Conservation (phyloP, 2,888 invertebrate species). For the Keiferia lycopersicella region DNA sequence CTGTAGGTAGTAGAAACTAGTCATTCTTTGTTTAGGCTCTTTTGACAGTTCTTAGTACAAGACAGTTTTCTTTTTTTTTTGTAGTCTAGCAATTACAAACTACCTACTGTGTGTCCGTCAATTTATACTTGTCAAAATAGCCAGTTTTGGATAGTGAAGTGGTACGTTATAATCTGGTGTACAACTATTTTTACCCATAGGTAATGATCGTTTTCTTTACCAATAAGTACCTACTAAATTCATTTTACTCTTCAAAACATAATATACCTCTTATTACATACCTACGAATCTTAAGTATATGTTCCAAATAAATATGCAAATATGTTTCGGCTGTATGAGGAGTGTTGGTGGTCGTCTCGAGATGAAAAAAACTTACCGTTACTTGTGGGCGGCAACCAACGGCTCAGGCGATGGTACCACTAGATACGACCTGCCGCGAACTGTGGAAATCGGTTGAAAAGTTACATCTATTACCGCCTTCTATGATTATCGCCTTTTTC, state of each 20-base stretch:
- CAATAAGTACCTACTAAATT: no score
- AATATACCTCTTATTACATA: conserved; percentile 9
- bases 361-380: conserved; percentile 42
- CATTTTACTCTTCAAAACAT: not conserved
- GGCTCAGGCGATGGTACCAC: conserved; percentile 11
- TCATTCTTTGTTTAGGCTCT: no score
- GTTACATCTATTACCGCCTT: not conserved
- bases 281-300: conserved; percentile 36
- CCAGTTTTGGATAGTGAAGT: no score
- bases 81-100: no score
- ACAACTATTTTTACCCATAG: no score
- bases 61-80: no score
- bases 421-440: conserved; percentile 14
- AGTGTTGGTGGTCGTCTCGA: conserved; percentile 40
- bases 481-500: conserved; percentile 1
- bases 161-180: no score
- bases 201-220: no score
- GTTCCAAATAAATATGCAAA: conserved; percentile 49
- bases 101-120: no score
- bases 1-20: no score
- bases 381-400: conserved; percentile 31
- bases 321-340: conserved; percentile 33
- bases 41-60: no score
- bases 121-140: no score
- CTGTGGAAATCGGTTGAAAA: not conserved